phyloP scores from a whole-genome alignment of 2,113 vertebrate species.

The Falco punctatus region DNA sequence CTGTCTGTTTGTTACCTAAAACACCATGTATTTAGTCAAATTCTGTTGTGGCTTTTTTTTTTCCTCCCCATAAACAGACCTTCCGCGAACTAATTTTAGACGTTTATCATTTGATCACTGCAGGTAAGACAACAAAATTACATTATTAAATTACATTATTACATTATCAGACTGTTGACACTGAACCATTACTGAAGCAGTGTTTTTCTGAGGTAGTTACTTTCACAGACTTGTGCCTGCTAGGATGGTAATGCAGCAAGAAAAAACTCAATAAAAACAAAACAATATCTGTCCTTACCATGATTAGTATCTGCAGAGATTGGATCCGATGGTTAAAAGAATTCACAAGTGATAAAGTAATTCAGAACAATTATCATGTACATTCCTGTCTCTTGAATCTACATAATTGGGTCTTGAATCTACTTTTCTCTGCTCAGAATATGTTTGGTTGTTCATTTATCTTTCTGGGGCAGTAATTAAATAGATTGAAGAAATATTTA shows the following conservation, averaged over 20 bases:
- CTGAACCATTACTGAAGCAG: rapidly evolving
- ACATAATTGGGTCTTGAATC: neutral
- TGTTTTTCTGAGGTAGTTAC: neutral
- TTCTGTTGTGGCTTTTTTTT: neutral
- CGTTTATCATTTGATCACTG: conserved; percentile 96
- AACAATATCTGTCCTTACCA: rapidly evolving
- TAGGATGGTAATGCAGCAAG: neutral
- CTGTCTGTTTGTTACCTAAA: neutral
- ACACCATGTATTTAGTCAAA: neutral
- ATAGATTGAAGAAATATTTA: neutral
- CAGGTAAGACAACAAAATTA: conserved; percentile 78
- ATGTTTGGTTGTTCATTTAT: neutral
- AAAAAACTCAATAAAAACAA: neutral
- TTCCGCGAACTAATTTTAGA: conserved; percentile 88
- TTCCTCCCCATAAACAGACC: conserved; percentile 75
- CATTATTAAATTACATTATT: neutral
- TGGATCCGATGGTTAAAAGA: neutral
- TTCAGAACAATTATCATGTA: neutral
- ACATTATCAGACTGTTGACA: neutral
- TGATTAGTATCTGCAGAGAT: neutral
- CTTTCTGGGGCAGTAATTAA: neutral
- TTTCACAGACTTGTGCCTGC: neutral
- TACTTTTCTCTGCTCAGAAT: neutral
- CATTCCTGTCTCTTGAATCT: neutral
- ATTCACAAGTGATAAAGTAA: neutral